phyloP scores from a whole-genome alignment of 2,797 vertebrate genomes.

The Emys orbicularis region DNA sequence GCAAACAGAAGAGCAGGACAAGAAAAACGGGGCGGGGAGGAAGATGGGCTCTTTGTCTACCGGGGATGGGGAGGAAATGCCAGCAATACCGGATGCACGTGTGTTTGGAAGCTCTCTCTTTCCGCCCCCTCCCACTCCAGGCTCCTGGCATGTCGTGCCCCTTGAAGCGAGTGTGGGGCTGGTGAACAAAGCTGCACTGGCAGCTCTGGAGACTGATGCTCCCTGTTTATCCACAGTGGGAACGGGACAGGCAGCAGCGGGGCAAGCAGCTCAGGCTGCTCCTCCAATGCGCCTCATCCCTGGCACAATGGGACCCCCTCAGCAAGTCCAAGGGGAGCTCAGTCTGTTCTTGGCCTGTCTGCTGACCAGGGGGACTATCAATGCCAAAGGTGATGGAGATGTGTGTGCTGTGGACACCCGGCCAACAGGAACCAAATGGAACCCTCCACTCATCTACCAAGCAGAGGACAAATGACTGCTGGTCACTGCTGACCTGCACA shows the following conservation, averaged over 20 bases:
- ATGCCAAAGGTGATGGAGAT: not conserved
- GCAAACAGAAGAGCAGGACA: not conserved
- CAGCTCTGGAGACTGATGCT: not conserved
- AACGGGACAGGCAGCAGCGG: not conserved
- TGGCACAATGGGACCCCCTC: too few relatives aligned
- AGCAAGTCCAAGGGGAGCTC: too few relatives aligned
- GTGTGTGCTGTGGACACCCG: not conserved
- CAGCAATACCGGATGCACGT: not conserved
- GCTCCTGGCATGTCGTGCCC: not conserved
- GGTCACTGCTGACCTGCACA: not conserved
- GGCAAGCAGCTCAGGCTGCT: not conserved
- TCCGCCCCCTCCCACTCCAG: not conserved
- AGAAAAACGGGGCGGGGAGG: not conserved
- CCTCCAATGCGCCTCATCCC: not conserved
- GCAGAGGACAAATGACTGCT: not conserved
- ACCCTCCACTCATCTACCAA: not conserved
- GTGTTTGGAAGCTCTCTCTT: not conserved
- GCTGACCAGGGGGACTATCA: not conserved
- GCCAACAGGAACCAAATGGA: not conserved
- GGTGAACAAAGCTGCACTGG: not conserved
- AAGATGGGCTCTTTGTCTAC: not conserved
- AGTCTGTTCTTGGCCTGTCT: not conserved
- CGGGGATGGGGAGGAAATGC: not conserved
- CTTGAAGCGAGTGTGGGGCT: not conserved
- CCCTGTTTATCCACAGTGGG: not conserved